Percentiles rank a stretch among this genome's conserved stretches.
These are phyloP conservation scores for Streptopelia turtur DNA, from an alignment of 2,797 vertebrate genomes.

Conservation along the genomic window DNA sequence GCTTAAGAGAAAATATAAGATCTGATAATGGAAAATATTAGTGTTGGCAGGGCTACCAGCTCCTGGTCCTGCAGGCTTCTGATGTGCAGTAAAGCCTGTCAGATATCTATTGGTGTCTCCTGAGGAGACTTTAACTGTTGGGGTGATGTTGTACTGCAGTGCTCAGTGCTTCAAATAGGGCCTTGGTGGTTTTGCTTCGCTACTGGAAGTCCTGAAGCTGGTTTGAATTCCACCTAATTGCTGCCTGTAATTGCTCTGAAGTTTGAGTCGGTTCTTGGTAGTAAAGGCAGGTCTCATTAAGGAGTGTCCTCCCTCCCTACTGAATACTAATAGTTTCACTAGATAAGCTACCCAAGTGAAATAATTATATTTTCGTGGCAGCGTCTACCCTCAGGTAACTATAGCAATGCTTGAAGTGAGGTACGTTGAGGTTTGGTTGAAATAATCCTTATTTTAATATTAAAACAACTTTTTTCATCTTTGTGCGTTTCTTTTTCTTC, in stretches of 20 bases:
- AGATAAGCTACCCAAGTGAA: background rate
- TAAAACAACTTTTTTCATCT: background rate
- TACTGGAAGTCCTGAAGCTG: background rate
- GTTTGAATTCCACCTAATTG: background rate
- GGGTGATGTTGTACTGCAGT: background rate
- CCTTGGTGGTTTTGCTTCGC: background rate
- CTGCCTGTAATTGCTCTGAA: background rate
- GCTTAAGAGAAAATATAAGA: background rate
- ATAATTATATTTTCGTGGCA: background rate
- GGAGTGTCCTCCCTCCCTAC: background rate
- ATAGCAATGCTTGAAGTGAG: background rate
- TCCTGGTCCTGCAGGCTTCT: background rate
- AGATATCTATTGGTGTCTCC: background rate
- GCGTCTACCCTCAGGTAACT: background rate
- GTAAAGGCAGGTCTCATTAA: background rate
- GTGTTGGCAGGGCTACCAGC: background rate
- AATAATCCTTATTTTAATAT: conserved; percentile 1
- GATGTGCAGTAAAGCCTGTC: background rate
- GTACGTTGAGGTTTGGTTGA: background rate
- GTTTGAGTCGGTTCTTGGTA: background rate
- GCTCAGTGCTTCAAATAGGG: background rate
- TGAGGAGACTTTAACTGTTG: background rate
- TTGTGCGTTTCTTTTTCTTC: background rate
- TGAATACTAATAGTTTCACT: background rate
- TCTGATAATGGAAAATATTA: background rate